Percentiles rank a stretch among this genome's conserved stretches.
phyloP scores from a whole-genome alignment of 1,140 invertebrate species.

The Brachionus sp. region DNA sequence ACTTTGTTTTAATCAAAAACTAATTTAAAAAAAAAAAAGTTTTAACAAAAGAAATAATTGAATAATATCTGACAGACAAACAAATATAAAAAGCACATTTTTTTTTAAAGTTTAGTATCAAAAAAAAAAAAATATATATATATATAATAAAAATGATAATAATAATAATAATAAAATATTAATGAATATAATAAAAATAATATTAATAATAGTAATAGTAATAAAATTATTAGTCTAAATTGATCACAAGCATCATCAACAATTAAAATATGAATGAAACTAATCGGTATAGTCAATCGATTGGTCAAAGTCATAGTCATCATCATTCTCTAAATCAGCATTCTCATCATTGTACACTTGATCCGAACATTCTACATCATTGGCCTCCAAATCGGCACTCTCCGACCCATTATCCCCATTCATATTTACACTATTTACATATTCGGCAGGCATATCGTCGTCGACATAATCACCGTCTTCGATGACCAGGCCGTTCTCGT shows the following conservation, averaged over 20 bases:
- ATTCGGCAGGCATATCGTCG: not conserved
- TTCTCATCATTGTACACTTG: not conserved
- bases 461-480: not conserved
- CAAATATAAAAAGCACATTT: slow-evolving; percentile 1
- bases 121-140: not conserved
- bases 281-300: slow-evolving; percentile 24
- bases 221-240: not conserved
- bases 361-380: not conserved
- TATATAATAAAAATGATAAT: too few species aligned
- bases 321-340: not conserved
- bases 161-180: not conserved
- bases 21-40: not conserved
- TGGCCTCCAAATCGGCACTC: not conserved
- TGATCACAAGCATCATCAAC: not conserved
- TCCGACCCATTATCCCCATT: not conserved
- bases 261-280: not conserved
- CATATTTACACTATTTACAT: slow-evolving; percentile 34
- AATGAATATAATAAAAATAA: too few species aligned
- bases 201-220: not conserved
- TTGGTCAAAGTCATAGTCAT: not conserved
- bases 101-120: not conserved
- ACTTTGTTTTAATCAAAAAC: too few species aligned
- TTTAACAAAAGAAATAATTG: not conserved
- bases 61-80: slow-evolving; percentile 27
- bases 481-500: not conserved